These are phyloP conservation scores for Hydrochoerus hydrochaeris DNA, from an alignment of 2,113 vertebrate species.

Conservation along the genomic window DNA sequence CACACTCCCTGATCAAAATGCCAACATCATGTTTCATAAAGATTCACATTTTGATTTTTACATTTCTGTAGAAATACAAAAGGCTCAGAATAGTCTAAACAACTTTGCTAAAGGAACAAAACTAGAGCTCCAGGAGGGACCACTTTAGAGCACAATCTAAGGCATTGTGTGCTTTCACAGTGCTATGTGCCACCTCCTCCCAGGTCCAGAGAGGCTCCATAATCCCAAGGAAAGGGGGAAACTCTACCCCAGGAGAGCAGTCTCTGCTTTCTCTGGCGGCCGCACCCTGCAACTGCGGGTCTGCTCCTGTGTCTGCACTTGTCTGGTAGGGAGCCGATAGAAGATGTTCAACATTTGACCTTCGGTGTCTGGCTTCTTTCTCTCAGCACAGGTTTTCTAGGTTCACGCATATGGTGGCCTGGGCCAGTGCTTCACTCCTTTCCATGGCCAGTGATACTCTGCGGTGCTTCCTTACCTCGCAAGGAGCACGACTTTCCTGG, in stretches of 20 bases:
- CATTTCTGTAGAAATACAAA: too few species aligned
- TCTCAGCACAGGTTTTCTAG: accelerated
- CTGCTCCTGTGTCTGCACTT: not conserved
- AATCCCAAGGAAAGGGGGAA: not conserved
- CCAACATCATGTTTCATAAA: too few species aligned
- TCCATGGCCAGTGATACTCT: not conserved
- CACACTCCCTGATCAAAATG: too few species aligned
- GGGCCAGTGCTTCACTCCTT: accelerated
- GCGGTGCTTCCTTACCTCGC: not conserved
- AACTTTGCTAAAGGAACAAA: too few species aligned
- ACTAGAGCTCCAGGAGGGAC: too few species aligned
- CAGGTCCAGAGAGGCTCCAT: not conserved
- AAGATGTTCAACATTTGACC: accelerated
- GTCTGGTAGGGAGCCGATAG: not conserved
- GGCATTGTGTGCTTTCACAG: accelerated
- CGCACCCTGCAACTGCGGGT: accelerated
- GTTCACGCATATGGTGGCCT: accelerated
- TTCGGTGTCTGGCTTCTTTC: not conserved
- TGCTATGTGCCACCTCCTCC: not conserved
- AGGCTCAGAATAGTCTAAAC: too few species aligned
- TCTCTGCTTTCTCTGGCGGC: not conserved
- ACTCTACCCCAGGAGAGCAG: accelerated
- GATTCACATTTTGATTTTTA: too few species aligned
- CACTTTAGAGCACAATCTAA: not conserved
- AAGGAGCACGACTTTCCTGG: not conserved